These are phyloP conservation scores for Dromiciops gliroides DNA, from an alignment of 2,113 vertebrate species.

Conservation along the genomic window DNA sequence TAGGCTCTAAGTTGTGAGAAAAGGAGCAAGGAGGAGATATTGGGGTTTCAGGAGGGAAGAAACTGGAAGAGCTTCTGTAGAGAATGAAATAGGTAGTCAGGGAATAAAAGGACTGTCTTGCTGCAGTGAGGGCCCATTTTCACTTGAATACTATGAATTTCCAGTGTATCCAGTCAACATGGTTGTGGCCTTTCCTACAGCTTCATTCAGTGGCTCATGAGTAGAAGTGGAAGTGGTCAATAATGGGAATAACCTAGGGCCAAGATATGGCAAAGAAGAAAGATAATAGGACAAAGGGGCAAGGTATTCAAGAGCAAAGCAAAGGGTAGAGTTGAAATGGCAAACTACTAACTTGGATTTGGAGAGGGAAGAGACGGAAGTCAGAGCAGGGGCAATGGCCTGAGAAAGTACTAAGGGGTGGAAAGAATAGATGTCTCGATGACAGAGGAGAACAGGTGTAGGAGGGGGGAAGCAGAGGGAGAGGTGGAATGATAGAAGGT, in stretches of 20 bases:
- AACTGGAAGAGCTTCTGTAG: background rate
- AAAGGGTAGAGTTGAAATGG: background rate
- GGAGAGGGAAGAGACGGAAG: conserved; percentile 29
- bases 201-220: background rate
- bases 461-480: background rate
- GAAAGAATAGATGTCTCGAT: background rate
- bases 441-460: background rate
- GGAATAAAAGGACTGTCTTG: background rate
- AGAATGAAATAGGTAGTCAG: background rate
- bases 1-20: background rate
- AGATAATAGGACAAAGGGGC: background rate
- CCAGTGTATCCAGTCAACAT: background rate
- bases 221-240: background rate
- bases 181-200: conserved; percentile 1
- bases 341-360: background rate
- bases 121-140: background rate
- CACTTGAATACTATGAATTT: background rate
- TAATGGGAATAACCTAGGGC: background rate
- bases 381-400: background rate
- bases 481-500: background rate
- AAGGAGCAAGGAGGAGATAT: background rate
- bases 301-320: background rate
- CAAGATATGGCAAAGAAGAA: background rate
- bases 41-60: background rate
- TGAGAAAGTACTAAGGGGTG: background rate